Conservation (phyloP, 2,888 invertebrate species). For the Tipula unca region DNA sequence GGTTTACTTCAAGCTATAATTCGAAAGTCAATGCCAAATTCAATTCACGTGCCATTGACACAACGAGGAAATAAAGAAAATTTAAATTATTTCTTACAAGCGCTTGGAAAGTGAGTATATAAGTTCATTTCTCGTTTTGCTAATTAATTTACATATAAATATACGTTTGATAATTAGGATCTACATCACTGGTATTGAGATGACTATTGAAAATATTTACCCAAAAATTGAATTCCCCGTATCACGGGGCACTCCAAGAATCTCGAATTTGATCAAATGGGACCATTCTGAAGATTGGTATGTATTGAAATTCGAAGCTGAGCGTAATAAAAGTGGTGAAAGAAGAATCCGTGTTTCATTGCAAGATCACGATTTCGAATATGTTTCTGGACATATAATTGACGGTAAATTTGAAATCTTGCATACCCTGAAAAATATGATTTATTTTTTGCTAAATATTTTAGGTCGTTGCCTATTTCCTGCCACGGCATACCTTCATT, state of each 20-base stretch:
- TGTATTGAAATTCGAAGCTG: conserved; percentile 57
- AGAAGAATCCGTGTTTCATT: conserved; percentile 51
- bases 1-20: conserved; percentile 58
- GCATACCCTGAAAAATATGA: not conserved
- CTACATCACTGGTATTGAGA: conserved; percentile 67
- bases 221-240: conserved; percentile 73
- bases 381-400: conserved; percentile 69
- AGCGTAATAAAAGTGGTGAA: conserved; percentile 59
- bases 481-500: conserved; percentile 71
- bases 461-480: conserved; percentile 45
- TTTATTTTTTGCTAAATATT: not conserved
- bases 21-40: conserved; percentile 49
- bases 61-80: conserved; percentile 48
- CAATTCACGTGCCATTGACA: conserved; percentile 51
- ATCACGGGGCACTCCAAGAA: conserved; percentile 74
- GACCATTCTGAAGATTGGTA: conserved; percentile 75
- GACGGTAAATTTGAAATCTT: conserved; percentile 52
- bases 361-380: conserved; percentile 58
- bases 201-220: conserved; percentile 67
- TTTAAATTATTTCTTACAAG: conserved; percentile 36
- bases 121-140: conserved; percentile 24
- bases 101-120: conserved; percentile 43
- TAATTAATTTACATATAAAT: not conserved
- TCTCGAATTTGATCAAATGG: conserved; percentile 79
- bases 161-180: conserved; percentile 44